Percentiles rank a stretch among this genome's conserved stretches.
Conservation (phyloP, 2,888 invertebrate species). For the Phortica okadai region DNA sequence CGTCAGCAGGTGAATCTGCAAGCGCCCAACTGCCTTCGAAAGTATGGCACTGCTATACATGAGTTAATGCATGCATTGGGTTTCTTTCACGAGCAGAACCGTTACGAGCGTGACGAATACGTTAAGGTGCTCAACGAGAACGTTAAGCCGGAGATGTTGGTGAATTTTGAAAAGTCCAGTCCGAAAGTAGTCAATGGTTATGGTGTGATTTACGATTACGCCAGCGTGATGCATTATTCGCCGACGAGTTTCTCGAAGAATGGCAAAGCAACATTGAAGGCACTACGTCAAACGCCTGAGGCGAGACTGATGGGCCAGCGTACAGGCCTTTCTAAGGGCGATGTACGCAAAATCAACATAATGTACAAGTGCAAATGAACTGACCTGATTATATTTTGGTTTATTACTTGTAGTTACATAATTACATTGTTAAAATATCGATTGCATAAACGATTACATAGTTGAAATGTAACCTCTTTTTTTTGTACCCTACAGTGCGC, state of each 20-base stretch:
- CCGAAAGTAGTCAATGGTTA: slow-evolving; percentile 79
- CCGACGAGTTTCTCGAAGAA: slow-evolving; percentile 85
- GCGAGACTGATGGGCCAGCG: slow-evolving; percentile 69
- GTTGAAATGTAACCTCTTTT: background rate
- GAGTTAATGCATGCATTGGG: slow-evolving; percentile 88
- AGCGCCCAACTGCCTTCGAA: slow-evolving; percentile 83
- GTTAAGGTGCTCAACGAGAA: slow-evolving; percentile 82
- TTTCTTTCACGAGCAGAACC: slow-evolving; percentile 89
- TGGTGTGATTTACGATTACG: slow-evolving; percentile 85
- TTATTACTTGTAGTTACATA: too few relatives aligned
- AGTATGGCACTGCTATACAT: slow-evolving; percentile 84
- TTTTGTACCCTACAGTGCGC: background rate
- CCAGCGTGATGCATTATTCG: slow-evolving; percentile 90
- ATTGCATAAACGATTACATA: background rate
- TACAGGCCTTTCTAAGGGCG: slow-evolving; percentile 66
- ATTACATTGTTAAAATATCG: background rate
- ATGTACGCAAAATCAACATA: slow-evolving; percentile 69
- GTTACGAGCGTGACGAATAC: slow-evolving; percentile 84
- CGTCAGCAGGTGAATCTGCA: slow-evolving; percentile 83
- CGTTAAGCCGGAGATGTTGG: slow-evolving; percentile 80
- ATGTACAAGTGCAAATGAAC: slow-evolving; percentile 68
- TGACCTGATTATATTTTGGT: background rate
- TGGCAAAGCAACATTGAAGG: slow-evolving; percentile 82
- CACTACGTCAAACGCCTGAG: slow-evolving; percentile 76
- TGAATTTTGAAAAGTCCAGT: slow-evolving; percentile 83